Evolutionary conservation across 2,888 invertebrate genomes (phyloP), one percentile per base, ranked within the genome.

Genomic region (Capitulum mitella): DNA sequence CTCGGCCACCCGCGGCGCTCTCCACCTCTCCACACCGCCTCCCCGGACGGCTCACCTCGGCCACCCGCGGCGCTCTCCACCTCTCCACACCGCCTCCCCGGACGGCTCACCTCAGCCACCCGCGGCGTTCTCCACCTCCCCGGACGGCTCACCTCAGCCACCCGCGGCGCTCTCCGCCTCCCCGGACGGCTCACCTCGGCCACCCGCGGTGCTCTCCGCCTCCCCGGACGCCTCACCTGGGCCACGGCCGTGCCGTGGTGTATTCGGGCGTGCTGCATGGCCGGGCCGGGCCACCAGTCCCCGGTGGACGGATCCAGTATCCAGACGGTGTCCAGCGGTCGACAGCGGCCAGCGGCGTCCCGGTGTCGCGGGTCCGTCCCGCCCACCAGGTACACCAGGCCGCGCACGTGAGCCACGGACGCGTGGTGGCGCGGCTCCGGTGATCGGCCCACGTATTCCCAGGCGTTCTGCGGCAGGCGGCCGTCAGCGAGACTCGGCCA

Each of bases 211-310:
- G 46, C 46, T 46, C 46, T 12, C 46, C 14, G 10, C 14, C 46
- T 12, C 46, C 46, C 12, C 54, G 29, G 19, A n/a, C 29, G 1
- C 14, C 64, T 89, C 85, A 89, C 89, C 40, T 89, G 88, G 82
- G 89, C 88, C 2, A 89, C 90, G n/a, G 91, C 89, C 10, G 91
- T 86, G 0, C 91, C 91, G 83, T 92, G 92, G 85, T 91, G 90
- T 84, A 91, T 90, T 82, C 92, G 87, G 0, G 90, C 87, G 40
- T 88, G 87, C 32, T 88, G 87, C 82, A 92, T 87, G 26, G 88
- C 88, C 1, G 88, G 87, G 84, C 92, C 91, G 80, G 88, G 88
- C 83, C 87, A 89, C 92, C 92, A 92, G 77, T 88, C 88, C 34
- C 89, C 85, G 0, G 87, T 88, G 16, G 88, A 87, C 0, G 91